A percentile compares a stretch with the other conserved stretches of the same genome.
Evolutionary conservation across 2,888 invertebrate species (phyloP).

Genomic region (Cancer borealis): DNA sequence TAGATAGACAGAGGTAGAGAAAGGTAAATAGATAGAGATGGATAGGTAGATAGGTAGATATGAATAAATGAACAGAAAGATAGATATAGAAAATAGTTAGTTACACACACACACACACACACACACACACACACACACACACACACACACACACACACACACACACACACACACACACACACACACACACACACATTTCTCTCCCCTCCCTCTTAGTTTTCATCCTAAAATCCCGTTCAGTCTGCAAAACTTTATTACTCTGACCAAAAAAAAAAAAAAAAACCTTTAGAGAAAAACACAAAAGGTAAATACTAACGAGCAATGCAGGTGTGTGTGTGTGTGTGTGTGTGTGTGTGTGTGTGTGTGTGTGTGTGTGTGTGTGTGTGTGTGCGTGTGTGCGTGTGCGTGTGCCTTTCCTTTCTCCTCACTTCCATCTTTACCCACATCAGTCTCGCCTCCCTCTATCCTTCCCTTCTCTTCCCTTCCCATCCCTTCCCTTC

Average conservation of each 20-base stretch:
- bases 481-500: not conserved
- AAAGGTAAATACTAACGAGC: not conserved
- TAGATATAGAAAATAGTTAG: not conserved
- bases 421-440: not conserved
- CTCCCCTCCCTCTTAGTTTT: not conserved
- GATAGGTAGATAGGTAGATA: not conserved
- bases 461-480: not conserved
- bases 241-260: slow-evolving; percentile 13
- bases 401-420: not conserved
- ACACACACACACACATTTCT: not conserved
- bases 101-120: not conserved
- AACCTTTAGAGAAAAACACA: not conserved
- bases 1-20: not conserved
- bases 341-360: slow-evolving; percentile 5
- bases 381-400: slow-evolving; percentile 17
- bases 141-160: slow-evolving; percentile 39
- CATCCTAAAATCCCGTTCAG: not conserved
- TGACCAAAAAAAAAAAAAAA: not conserved
- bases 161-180: slow-evolving; percentile 11
- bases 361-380: slow-evolving; percentile 23
- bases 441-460: not conserved
- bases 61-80: not conserved
- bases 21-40: not conserved
- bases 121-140: slow-evolving; percentile 21
- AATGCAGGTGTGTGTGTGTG: not conserved